Conservation (phyloP, 2,113 vertebrate genomes). For the Neogale vison region DNA sequence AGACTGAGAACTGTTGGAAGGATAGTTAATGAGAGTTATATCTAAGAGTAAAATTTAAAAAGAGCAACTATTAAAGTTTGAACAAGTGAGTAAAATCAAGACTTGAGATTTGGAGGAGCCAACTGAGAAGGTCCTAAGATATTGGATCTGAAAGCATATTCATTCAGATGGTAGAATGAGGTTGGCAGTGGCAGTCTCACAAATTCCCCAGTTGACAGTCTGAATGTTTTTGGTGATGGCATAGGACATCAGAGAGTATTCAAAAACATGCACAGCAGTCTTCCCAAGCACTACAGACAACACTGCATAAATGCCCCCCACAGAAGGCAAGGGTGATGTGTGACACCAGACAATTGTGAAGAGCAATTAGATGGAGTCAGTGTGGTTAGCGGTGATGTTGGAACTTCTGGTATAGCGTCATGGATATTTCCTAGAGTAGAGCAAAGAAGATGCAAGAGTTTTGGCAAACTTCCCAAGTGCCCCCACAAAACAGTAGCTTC, state of each 20-base stretch:
- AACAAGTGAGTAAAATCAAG: not conserved
- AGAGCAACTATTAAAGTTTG: not conserved
- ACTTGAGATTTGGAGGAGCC: not conserved
- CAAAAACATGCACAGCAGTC: not conserved
- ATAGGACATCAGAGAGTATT: not conserved
- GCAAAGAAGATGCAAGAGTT: not conserved
- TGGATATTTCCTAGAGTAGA: not conserved
- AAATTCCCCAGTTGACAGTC: not conserved
- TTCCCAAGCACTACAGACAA: not conserved
- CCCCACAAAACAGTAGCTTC: not conserved
- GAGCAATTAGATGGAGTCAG: not conserved
- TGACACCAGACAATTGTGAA: not conserved
- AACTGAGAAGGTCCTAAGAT: not conserved
- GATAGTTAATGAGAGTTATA: not conserved
- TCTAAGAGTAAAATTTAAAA: not conserved
- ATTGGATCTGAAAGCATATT: not conserved
- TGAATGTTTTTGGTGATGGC: not conserved
- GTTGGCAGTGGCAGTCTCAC: not conserved
- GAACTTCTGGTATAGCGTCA: not conserved
- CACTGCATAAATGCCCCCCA: not conserved
- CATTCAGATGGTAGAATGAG: not conserved
- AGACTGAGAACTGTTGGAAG: not conserved
- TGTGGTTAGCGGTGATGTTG: not conserved
- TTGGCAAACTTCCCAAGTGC: not conserved
- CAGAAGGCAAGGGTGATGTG: not conserved